Evolutionary conservation across 1,140 invertebrate species (phyloP), one percentile per base, ranked within the genome.

Genomic region (Pseudobourletiella spinata): DNA sequence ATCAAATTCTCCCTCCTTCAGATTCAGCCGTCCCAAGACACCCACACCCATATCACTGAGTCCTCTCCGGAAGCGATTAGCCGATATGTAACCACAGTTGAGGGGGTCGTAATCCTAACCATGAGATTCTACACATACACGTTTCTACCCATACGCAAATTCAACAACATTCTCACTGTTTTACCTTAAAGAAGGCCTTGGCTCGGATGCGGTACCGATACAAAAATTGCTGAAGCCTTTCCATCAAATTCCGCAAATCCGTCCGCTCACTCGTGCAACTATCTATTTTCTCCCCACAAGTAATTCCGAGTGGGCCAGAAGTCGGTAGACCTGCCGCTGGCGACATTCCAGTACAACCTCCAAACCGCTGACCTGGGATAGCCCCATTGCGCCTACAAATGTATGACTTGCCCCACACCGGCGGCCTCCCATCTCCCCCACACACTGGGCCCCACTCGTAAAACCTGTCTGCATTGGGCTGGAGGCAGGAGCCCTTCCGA

Each of bases 1-100:
- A 57, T 69, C 68, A 20, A 61, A 63, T 62, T 69, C 68, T 22
- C 50, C 61, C 46, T 69, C 68, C 14, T 54, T 57, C n/a, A 69
- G 46, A 20, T 30, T 20, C 16, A 69, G 3, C 15, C 63, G 42
- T 30, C 65, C 68, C 28, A 43, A 51, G 2, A 32, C n/a, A 3
- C 64, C 64, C 44, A 69, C 43, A 35, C 68, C 68, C 50, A 69
- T 64, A 29, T 50, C 64, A 11, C 32, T 48, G 29, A 69, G 24
- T n/a, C 61, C 65, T 22, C 68, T 58, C 16, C 68, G 58, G 35
- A 69, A 69, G 1, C 63, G 64, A 50, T 69, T 69, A 1, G 68
- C 68, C 22, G 59, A 56, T 2, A 69, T 32, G 28, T 24, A 42
- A 20, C 68, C 68, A 43, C 28, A 22, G 35, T 69, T 64, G 11